Percentiles rank a stretch among this genome's conserved stretches.
These are phyloP conservation scores for Drosophila eohydei DNA, from an alignment of 2,888 invertebrate genomes.

Conservation along the genomic window DNA sequence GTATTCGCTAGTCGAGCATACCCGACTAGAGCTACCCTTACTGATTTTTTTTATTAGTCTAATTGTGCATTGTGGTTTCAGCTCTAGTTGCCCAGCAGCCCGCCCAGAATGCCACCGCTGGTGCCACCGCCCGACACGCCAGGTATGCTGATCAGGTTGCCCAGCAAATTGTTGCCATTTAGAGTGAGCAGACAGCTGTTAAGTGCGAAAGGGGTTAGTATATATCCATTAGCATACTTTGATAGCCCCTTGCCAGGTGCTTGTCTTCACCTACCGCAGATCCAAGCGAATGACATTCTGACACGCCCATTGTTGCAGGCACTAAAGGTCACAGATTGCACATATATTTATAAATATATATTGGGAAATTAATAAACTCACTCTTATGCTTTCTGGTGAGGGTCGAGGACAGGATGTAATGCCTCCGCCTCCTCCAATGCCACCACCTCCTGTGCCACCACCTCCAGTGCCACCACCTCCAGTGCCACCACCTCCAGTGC, in stretches of 20 bases:
- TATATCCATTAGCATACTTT: neutral
- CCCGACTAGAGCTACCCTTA: neutral
- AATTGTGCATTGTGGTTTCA: slow-evolving; percentile 30
- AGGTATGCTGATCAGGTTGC: slow-evolving; percentile 67
- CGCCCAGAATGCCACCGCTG: slow-evolving; percentile 65
- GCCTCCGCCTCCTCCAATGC: neutral
- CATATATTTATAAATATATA: neutral
- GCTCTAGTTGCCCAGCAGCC: slow-evolving; percentile 46
- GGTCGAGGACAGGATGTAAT: slow-evolving; percentile 55
- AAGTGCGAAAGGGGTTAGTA: slow-evolving; percentile 6
- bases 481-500: neutral
- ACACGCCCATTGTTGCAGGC: slow-evolving; percentile 74
- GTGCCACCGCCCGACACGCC: slow-evolving; percentile 47
- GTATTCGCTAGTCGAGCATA: neutral
- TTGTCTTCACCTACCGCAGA: slow-evolving; percentile 64
- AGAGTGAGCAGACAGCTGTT: slow-evolving; percentile 71
- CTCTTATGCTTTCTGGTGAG: slow-evolving; percentile 53
- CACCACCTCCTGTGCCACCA: neutral
- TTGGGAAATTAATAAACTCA: slow-evolving; percentile 31
- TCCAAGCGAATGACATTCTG: slow-evolving; percentile 72
- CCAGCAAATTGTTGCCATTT: slow-evolving; percentile 75
- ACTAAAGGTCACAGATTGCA: slow-evolving; percentile 41
- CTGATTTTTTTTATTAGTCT: slow-evolving; percentile 57
- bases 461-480: slow-evolving; percentile 2
- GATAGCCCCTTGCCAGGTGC: neutral